Evolutionary conservation across 2,888 invertebrate species (phyloP).

Genomic region (Acleris sparsana): DNA sequence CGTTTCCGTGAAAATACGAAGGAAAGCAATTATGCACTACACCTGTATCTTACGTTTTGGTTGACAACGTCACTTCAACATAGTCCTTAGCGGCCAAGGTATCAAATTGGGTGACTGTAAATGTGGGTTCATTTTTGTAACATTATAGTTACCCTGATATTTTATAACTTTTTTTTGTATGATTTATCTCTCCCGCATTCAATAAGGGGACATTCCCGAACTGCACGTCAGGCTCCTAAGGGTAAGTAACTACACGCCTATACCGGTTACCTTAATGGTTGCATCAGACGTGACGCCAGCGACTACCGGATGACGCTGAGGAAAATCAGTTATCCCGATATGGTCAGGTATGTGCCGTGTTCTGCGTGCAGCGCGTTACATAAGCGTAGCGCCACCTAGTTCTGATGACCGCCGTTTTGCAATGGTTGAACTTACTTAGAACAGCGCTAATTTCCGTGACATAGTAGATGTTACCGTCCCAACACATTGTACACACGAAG

Average conservation of each 20-base stretch:
- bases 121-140: too few relatives aligned
- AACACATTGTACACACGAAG: neutral
- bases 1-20: too few relatives aligned
- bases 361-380: slow-evolving; percentile 44
- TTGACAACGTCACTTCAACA: too few relatives aligned
- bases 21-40: too few relatives aligned
- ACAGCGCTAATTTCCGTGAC: slow-evolving; percentile 2
- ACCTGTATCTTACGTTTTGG: too few relatives aligned
- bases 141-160: too few relatives aligned
- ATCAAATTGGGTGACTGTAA: too few relatives aligned
- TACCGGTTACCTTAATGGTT: slow-evolving; percentile 42
- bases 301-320: slow-evolving; percentile 58
- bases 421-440: slow-evolving; percentile 15
- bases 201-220: too few relatives aligned
- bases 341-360: slow-evolving; percentile 53
- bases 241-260: neutral
- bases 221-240: too few relatives aligned
- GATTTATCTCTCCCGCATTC: too few relatives aligned
- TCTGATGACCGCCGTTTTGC: slow-evolving; percentile 42
- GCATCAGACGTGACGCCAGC: slow-evolving; percentile 57
- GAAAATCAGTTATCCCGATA: slow-evolving; percentile 63
- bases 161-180: too few relatives aligned
- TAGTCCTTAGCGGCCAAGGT: too few relatives aligned
- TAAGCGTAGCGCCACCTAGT: slow-evolving; percentile 55
- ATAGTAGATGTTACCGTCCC: slow-evolving; percentile 1